Evolutionary conservation across 2,113 vertebrate genomes (phyloP).

Genomic region (Hemibates koningsi): DNA sequence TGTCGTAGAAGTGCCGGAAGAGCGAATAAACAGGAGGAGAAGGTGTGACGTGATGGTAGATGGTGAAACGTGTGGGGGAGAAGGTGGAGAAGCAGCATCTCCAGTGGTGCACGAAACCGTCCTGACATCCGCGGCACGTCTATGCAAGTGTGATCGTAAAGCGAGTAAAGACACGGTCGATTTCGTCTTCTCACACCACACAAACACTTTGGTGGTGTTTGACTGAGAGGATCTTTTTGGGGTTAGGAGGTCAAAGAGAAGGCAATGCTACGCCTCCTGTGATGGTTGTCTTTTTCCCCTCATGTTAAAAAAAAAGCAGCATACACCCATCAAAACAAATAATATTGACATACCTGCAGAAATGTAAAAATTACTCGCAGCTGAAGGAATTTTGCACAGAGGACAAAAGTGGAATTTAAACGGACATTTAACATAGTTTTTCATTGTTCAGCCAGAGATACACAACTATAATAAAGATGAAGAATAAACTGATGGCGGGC

Average conservation of each 20-base stretch:
- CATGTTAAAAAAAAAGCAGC: neutral
- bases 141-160: neutral
- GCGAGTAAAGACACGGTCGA: neutral
- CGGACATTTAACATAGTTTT: neutral
- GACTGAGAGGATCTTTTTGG: neutral
- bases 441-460: neutral
- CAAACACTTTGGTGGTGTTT: neutral
- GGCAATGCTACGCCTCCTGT: neutral
- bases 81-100: neutral
- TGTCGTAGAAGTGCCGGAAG: neutral
- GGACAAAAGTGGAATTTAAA: neutral
- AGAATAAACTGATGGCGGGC: neutral
- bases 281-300: neutral
- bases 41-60: slow-evolving; percentile 31
- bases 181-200: neutral
- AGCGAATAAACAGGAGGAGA: neutral
- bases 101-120: slow-evolving; percentile 30
- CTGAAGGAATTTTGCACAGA: neutral
- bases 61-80: slow-evolving; percentile 5
- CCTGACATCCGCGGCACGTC: slow-evolving; percentile 5
- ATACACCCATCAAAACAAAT: neutral
- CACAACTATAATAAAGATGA: neutral
- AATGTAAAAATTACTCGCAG: neutral
- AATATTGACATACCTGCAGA: neutral
- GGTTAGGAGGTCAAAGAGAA: neutral